Evolutionary conservation across 2,797 vertebrate species (phyloP), one percentile per base, ranked within the genome.

Genomic region (Dendrocincla fuliginosa): DNA sequence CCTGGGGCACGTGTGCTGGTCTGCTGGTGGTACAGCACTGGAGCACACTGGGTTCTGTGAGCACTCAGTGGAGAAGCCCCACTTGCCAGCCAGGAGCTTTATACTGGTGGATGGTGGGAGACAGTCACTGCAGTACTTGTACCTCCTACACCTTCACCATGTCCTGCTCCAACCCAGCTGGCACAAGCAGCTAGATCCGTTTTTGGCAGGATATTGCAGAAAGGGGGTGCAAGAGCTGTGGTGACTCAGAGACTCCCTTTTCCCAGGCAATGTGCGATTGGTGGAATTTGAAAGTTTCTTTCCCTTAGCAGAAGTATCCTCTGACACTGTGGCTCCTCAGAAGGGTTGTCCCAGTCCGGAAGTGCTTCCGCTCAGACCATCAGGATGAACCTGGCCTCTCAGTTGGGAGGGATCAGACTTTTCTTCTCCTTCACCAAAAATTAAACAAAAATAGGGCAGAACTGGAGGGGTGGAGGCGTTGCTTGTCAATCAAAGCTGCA

Each of bases 401-500:
- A 50, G 23, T 46, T 42, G 68, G 25, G 27, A 92, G 32, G 30
- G 13, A 50, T 37, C 1, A 2, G 13, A 33, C 6, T 71, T 92
- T 86, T 73, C 9, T 73, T 44, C 47, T 63, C 33, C 39, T 4
- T 52, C 5, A 20, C 5, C 33, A 3, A 74, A 91, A 86, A 77
- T 60, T 75, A 83, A 86, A 46, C 13, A 87, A 37, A 84, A 94
- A 79, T 42, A 41, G 75, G 19, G 25, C 19, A 88, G 37, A 67
- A 16, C 1, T 1, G 4, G 41, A 55, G 24, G 7, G 4, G 0
- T 53, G 41, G 13, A 84, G 42, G 24, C 14, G 3, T 53, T 91
- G 17, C 53, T 64, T 13, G 4, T 71, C 65, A 89, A 61, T 49
- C 27, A 28, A 81, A 59, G 25, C 16, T 90, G 65, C 0, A 8